Evolutionary conservation across 2,797 vertebrate genomes (phyloP), one percentile per base, ranked within the genome.

Genomic region (Sylvia borin): DNA sequence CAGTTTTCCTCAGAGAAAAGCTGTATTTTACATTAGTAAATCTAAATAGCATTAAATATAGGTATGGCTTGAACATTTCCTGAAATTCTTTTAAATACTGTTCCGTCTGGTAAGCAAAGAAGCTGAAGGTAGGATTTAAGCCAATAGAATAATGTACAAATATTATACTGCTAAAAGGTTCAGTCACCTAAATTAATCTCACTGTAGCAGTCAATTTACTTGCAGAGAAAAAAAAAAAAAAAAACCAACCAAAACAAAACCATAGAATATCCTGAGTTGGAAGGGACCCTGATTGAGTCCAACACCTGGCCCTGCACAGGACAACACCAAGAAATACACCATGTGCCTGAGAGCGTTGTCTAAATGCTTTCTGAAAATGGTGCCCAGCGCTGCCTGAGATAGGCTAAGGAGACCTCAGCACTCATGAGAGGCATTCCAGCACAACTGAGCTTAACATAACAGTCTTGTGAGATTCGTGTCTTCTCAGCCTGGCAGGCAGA

Each of bases 391-490:
- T 57, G 6, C 32, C 57, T 51, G 18, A 80, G 18, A 42, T 12
- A 16, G 4, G 6, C 27, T 62, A 17, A 77, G 24, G 47, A 71
- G 27, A 57, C 18, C 29, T 38, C 40, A 70, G 19, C 9, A 29
- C 22, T 26, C 21, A 31, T 26, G 25, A 68, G 54, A 24, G 13
- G 4, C 5, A 25, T 54, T 70, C 29, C 57, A 50, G 26, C 19
- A 36, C 3, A 68, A 24, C 6, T 60, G 25, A 45, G 9, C 2
- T 55, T 40, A 36, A 34, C 15, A 31, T 38, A 42, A 32, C 8
- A 21, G 5, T 5, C 5, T 3, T 54, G 36, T 6, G 29, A 68
- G 7, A 36, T 50, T 31, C 0, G 0, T 55, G 26, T 40, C 26
- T 73, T 40, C 26, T 64, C 9, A 3, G 15, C 22, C 42, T 27